Base-by-base conservation (phyloP, 2,888 invertebrate species). In the Alviniconcha strummeri region DNA sequence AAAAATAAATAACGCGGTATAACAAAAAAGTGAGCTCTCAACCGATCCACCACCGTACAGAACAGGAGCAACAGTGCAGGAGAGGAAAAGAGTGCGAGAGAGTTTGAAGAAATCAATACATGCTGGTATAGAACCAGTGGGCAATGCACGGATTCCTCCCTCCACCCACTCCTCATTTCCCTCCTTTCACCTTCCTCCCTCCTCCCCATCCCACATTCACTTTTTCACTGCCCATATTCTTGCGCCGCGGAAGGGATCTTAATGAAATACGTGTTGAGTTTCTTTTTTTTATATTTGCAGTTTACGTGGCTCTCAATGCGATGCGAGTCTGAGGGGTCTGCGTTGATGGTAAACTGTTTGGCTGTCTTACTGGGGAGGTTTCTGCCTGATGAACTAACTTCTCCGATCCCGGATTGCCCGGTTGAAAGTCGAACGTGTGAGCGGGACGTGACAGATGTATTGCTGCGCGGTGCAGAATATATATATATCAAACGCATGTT, bases 291-390 rank as follows among this genome's bases (percentile, higher is more conserved):
- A 36, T 52, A 9, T 11, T 74, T 74, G 36, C 52, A 19, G 7
- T 19, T 57, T 57, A 77, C 57, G 77, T 77, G 77, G 17, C 57
- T 57, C 77, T 77, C 77, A 57, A 77, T 77, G 60, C 57, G 19
- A 36, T 57, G 19, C 57, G 57, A 57, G 77, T 77, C 19, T 60
- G 77, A 75, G 77, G 19, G 57, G 60, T 4, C 19, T 15, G 57
- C 5, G 57, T 8, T 55, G 57, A 77, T 36, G 57, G 55, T 75
- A 55, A 75, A n/a, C 57, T 19, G 77, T 77, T 60, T 57, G 77
- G 19, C 9, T 54, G 19, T 6, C 19, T 57, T 19, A 57, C 19
- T 57, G 77, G 19, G 9, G 57, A 11, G 56, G 77, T 57, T 75
- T 17, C 55, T 52, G 52, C 52, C 75, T 55, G 75, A 75, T 75